Conservation (phyloP, 2,797 vertebrate species). For the Cyclopterus lumpus region DNA sequence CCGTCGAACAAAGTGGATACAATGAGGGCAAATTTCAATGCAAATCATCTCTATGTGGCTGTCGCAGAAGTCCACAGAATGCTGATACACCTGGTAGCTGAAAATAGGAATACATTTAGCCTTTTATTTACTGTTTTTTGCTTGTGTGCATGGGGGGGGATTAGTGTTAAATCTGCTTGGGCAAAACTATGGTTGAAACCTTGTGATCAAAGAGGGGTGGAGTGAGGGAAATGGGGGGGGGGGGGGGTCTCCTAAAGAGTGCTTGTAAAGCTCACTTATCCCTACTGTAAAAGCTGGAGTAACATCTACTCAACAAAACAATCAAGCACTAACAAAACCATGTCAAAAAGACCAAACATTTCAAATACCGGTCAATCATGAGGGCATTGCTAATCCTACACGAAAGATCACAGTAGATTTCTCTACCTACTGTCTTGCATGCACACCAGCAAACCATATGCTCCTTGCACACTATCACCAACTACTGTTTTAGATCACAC, state of each 20-base stretch:
- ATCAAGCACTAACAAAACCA: slow-evolving; percentile 49
- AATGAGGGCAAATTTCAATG: slow-evolving; percentile 61
- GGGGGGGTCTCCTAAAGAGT: slow-evolving; percentile 36
- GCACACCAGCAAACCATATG: slow-evolving; percentile 40
- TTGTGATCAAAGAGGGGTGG: slow-evolving; percentile 65
- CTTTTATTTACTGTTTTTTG: slow-evolving; percentile 54
- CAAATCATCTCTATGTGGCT: slow-evolving; percentile 44
- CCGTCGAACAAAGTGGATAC: slow-evolving; percentile 38
- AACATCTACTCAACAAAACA: slow-evolving; percentile 62
- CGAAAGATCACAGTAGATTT: slow-evolving; percentile 12
- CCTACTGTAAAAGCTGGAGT: slow-evolving; percentile 45
- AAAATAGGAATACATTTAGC: slow-evolving; percentile 48
- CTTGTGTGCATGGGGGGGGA: slow-evolving; percentile 59
- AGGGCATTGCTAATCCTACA: slow-evolving; percentile 32
- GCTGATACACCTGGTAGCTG: slow-evolving; percentile 22
- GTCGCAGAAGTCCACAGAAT: slow-evolving; percentile 35
- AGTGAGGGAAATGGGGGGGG: slow-evolving; percentile 10
- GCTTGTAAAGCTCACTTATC: slow-evolving; percentile 68
- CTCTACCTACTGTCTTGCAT: slow-evolving; percentile 33
- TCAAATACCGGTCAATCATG: neutral
- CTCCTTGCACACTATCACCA: slow-evolving; percentile 55
- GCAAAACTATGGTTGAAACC: slow-evolving; percentile 63
- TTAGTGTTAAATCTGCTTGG: slow-evolving; percentile 74
- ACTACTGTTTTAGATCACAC: slow-evolving; percentile 78
- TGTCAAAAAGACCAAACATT: slow-evolving; percentile 18